Conservation (phyloP, 2,797 vertebrate species). For the Anguilla marmorata region DNA sequence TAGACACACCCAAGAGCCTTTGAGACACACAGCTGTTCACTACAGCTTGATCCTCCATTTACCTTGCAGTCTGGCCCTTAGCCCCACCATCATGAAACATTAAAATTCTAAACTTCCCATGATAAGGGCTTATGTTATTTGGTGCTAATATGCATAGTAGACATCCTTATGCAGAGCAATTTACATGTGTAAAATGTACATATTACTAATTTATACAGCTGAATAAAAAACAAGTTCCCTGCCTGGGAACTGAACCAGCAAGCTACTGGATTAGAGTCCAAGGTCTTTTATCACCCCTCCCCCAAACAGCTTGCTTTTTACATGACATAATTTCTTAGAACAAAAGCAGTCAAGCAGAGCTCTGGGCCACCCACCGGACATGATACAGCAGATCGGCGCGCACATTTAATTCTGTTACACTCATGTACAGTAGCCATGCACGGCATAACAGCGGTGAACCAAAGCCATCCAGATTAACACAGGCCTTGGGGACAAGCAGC, state of each 20-base stretch:
- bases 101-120: background rate
- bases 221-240: background rate
- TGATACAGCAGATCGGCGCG: background rate
- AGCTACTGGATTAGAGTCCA: background rate
- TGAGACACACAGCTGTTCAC: background rate
- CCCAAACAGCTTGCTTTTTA: background rate
- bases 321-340: background rate
- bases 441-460: background rate
- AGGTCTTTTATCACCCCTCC: background rate
- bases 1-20: background rate
- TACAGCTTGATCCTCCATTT: background rate
- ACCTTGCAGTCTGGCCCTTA: slow-evolving; percentile 4
- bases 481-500: background rate
- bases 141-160: background rate
- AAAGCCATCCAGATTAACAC: background rate
- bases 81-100: background rate
- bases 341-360: background rate
- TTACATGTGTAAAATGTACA: background rate
- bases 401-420: background rate
- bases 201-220: background rate
- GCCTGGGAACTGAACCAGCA: background rate
- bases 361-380: background rate
- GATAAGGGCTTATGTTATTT: background rate
- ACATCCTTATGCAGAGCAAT: background rate
- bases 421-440: background rate